A percentile compares a stretch with the other conserved stretches of the same genome.
phyloP scores from a whole-genome alignment of 2,888 invertebrate genomes.

The Lasioglossum pauxillum region DNA sequence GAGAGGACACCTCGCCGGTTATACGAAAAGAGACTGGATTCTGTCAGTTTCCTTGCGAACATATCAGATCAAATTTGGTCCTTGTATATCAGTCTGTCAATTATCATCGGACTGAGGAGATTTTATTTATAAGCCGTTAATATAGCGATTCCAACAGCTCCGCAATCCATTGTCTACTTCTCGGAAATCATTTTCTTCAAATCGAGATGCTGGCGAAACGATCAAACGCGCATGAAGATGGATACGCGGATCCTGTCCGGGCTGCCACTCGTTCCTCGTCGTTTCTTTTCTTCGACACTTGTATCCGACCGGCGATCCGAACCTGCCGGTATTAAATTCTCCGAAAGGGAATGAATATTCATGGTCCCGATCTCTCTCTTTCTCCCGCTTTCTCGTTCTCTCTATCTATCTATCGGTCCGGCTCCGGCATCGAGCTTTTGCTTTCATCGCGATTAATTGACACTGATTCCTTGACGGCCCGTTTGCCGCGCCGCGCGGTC shows the following conservation, averaged over 20 bases:
- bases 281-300: constrained; percentile 58
- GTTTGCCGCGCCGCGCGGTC: constrained; percentile 51
- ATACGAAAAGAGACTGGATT: not conserved
- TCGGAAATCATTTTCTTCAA: not conserved
- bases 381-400: not conserved
- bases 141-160: no score
- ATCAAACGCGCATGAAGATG: constrained; percentile 31
- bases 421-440: constrained; percentile 66
- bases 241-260: not conserved
- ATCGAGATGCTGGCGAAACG: constrained; percentile 6
- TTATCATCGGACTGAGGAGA: not conserved
- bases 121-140: not conserved
- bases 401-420: constrained; percentile 17
- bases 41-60: not conserved
- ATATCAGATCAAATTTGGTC: not conserved
- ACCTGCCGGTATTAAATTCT: constrained; percentile 68
- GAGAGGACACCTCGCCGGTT: constrained; percentile 25
- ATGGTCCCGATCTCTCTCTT: constrained; percentile 36
- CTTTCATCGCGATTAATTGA: constrained; percentile 73
- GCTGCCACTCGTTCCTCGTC: constrained; percentile 35
- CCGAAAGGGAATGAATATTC: constrained; percentile 70
- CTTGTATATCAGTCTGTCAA: not conserved
- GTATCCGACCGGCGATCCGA: constrained; percentile 34
- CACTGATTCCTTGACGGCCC: constrained; percentile 74
- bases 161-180: not conserved